Conservation (phyloP, 2,113 vertebrate species). For the Sialia sialis region DNA sequence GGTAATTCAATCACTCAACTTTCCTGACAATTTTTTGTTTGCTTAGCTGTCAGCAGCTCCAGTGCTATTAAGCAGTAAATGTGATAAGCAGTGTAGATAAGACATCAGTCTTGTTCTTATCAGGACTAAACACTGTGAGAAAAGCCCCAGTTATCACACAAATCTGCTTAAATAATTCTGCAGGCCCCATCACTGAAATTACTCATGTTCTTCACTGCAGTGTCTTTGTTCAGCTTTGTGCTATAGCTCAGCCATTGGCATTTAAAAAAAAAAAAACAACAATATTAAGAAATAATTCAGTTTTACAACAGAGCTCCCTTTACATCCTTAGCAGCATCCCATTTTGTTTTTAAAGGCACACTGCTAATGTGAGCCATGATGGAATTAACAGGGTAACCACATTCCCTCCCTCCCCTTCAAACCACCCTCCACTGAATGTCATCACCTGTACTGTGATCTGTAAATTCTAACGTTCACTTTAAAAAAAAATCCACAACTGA, state of each 20-base stretch:
- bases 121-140: neutral
- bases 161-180: slow-evolving; percentile 9
- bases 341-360: neutral
- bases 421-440: neutral
- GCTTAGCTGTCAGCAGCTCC: neutral
- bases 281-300: neutral
- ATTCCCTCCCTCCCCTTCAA: neutral
- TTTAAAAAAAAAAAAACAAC: neutral
- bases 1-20: neutral
- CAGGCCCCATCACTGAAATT: neutral
- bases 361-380: neutral
- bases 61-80: neutral
- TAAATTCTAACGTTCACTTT: neutral
- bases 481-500: neutral
- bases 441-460: fast-evolving
- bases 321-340: neutral
- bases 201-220: neutral
- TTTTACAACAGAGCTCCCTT: neutral
- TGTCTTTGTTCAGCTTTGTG: neutral
- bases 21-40: neutral
- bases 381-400: neutral
- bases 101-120: neutral
- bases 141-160: neutral
- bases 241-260: neutral
- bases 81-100: neutral